Evolutionary conservation across 2,797 vertebrate species (phyloP).

Genomic region (Buphagus erythrorhynchus): DNA sequence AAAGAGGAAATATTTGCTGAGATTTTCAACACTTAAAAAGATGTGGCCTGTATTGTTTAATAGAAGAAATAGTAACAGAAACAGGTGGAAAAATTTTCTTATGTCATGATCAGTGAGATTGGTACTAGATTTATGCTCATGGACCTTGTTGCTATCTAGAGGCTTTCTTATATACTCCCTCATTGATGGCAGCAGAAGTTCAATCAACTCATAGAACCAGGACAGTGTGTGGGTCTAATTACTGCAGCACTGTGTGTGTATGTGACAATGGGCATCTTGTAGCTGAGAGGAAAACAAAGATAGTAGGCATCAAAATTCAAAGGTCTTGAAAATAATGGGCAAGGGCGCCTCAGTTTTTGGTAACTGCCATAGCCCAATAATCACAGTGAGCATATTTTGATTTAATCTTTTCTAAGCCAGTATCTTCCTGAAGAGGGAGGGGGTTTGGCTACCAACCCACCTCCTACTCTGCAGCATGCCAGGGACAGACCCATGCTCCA

Average conservation of each 20-base stretch:
- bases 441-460: background rate
- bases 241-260: background rate
- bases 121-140: background rate
- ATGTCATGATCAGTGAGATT: fast-evolving
- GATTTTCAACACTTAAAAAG: background rate
- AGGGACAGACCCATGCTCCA: fast-evolving
- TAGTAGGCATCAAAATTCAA: background rate
- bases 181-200: background rate
- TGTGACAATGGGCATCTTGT: background rate
- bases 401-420: background rate
- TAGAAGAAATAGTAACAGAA: background rate
- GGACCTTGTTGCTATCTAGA: background rate
- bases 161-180: background rate
- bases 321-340: fast-evolving
- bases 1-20: background rate
- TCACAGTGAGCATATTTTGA: background rate
- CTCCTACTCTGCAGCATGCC: background rate
- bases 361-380: background rate
- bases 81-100: background rate
- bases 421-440: background rate
- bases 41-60: background rate
- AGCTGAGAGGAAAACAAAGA: background rate
- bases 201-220: background rate
- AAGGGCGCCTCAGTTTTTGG: background rate
- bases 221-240: background rate